These are phyloP conservation scores for Hydractinia echinata DNA, from an alignment of 30 jellyfish, hydroid and myxozoan genomes.

Conservation along the genomic window DNA sequence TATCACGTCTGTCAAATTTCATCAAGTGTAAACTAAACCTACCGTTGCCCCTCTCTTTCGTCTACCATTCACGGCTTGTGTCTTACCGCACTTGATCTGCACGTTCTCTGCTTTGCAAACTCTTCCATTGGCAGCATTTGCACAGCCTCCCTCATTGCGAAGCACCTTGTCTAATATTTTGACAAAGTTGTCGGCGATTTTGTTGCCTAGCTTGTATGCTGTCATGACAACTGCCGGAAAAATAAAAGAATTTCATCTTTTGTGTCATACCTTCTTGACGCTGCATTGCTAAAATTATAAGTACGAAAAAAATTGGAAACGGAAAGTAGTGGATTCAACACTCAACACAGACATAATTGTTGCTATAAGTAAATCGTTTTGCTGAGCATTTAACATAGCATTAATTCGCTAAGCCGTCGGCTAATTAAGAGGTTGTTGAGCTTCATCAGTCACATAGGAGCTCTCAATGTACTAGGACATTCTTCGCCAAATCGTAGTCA, in stretches of 20 bases:
- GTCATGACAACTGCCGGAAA: constrained; percentile 81
- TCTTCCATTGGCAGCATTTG: constrained; percentile 58
- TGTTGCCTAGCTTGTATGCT: constrained; percentile 57
- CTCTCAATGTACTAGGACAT: no score
- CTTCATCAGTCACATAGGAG: no score
- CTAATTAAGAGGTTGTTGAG: no score
- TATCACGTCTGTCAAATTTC: background rate
- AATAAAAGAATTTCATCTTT: constrained; percentile 65
- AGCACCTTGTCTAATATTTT: constrained; percentile 40
- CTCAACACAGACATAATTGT: no score
- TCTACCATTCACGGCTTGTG: constrained; percentile 38
- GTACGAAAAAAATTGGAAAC: background rate
- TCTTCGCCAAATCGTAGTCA: no score
- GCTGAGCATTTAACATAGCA: no score
- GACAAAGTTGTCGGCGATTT: constrained; percentile 56
- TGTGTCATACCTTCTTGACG: constrained; percentile 81
- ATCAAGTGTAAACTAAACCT: background rate
- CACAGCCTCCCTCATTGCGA: constrained; percentile 75
- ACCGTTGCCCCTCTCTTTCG: constrained; percentile 71
- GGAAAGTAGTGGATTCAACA: background rate
- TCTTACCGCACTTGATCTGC: constrained; percentile 62
- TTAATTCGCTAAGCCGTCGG: no score
- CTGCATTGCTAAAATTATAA: constrained; percentile 38
- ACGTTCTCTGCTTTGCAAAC: constrained; percentile 79
- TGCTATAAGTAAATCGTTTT: no score